Evolutionary conservation across 23 tunicate species (phyloP), one percentile per base, ranked within the genome.

Genomic region (Trididemnum miniatum): DNA sequence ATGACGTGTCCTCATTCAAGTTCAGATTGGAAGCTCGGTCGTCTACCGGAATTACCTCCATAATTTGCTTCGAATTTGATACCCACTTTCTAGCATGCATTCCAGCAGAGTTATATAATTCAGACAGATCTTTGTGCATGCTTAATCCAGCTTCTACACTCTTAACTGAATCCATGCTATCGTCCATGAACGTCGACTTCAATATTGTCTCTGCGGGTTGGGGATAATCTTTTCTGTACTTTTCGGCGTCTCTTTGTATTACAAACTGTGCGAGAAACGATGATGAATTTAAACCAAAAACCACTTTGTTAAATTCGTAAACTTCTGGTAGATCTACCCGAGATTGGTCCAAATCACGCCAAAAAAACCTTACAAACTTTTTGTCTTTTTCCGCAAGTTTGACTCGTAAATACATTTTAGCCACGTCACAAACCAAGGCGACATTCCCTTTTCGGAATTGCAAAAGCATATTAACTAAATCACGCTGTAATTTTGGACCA

Each of bases 51-150:
- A 67, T 67, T 7, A 31, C 20, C 2, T 67, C 38, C 22, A 38
- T 3, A 5, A 67, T n/a, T 3, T n/a, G 26, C n/a, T 31, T 31
- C 37, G 75, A 32, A n/a, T 67, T 67, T 31, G 38, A 31, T 5
- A 32, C 38, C 38, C 75, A 67, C 25, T 67, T 67, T 32, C 75
- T 67, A 31, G 75, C 75, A 33, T 67, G 75, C 75, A 67, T 67
- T 4, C n/a, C n/a, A 31, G 38, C 75, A 31, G 18, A 67, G 3
- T 32, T 32, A 37, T 38, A 67, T n/a, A 67, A 31, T 5, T 12
- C 38, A 12, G 20, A 31, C 32, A 67, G 38, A 31, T 67, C 75
- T 31, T 32, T 12, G 38, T 67, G 32, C 7, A 67, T 7, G 5
- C 7, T 24, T 4, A 67, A 4, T 5, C 75, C 37, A 12, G 31